Percentiles rank a stretch among this genome's conserved stretches.
Conservation (phyloP, 2,113 vertebrate species). For the Panthera uncia region DNA sequence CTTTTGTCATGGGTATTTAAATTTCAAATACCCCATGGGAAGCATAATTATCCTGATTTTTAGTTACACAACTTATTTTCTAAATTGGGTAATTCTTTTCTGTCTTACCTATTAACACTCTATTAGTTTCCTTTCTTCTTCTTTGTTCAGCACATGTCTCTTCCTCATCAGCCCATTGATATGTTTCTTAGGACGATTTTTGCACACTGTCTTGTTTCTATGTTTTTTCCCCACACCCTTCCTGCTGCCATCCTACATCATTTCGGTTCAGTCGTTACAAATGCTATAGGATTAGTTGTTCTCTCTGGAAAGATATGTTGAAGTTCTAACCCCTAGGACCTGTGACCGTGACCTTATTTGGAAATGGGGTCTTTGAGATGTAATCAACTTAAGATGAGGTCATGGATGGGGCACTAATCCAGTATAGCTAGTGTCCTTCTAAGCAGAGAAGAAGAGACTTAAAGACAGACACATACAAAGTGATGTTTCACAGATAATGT, state of each 20-base stretch:
- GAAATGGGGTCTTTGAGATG: not conserved
- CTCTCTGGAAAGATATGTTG: not conserved
- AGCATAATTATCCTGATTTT: not conserved
- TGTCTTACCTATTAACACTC: not conserved
- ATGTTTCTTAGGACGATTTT: not conserved
- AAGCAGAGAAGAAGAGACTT: not conserved
- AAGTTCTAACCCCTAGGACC: not conserved
- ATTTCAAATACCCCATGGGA: not conserved
- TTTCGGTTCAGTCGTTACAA: rapidly evolving
- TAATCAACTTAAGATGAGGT: not conserved
- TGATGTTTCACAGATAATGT: not conserved
- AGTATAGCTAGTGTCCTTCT: not conserved
- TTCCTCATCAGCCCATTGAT: not conserved
- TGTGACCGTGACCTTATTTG: not conserved
- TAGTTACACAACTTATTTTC: not conserved
- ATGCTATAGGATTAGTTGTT: not conserved
- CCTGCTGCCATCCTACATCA: not conserved
- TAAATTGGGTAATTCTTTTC: not conserved
- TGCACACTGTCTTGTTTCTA: not conserved
- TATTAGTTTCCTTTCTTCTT: not conserved
- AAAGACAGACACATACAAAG: not conserved
- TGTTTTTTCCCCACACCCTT: rapidly evolving
- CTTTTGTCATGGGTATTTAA: not conserved
- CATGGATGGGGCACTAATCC: not conserved
- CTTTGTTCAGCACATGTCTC: not conserved